Evolutionary conservation across 2,113 vertebrate genomes (phyloP).

Genomic region (Pelvicachromis taeniatus): DNA sequence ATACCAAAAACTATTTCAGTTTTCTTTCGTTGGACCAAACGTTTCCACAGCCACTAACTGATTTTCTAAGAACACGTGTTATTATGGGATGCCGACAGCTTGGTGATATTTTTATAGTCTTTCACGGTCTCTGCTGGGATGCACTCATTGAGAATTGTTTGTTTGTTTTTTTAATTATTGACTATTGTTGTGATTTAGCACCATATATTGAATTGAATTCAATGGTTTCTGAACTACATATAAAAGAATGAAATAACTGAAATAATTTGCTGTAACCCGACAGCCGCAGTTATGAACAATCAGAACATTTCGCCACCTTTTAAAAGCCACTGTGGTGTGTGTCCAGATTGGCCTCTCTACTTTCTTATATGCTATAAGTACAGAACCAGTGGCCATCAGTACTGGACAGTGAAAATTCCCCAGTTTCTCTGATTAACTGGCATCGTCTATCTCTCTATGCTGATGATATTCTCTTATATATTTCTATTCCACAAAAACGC

Average conservation of each 20-base stretch:
- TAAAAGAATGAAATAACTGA: background rate
- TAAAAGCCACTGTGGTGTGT: accelerated
- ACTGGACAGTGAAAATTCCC: background rate
- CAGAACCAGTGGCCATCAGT: background rate
- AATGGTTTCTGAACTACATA: background rate
- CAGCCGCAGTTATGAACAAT: background rate
- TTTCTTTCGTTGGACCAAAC: background rate
- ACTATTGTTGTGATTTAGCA: background rate
- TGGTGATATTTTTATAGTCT: background rate
- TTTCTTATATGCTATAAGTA: background rate
- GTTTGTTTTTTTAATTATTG: background rate
- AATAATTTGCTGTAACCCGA: accelerated
- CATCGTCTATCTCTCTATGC: background rate
- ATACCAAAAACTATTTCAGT: background rate
- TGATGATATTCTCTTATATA: background rate
- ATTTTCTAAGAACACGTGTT: background rate
- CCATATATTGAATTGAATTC: accelerated
- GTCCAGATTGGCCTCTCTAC: background rate
- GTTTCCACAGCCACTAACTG: background rate
- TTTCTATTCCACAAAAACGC: background rate
- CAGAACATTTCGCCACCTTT: background rate
- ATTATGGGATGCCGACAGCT: accelerated
- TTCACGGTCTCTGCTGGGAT: background rate
- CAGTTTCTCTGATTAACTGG: background rate
- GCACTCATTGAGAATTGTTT: background rate